These are phyloP conservation scores for Achlya flavicornis DNA, from an alignment of 2,888 invertebrate species.

Conservation along the genomic window DNA sequence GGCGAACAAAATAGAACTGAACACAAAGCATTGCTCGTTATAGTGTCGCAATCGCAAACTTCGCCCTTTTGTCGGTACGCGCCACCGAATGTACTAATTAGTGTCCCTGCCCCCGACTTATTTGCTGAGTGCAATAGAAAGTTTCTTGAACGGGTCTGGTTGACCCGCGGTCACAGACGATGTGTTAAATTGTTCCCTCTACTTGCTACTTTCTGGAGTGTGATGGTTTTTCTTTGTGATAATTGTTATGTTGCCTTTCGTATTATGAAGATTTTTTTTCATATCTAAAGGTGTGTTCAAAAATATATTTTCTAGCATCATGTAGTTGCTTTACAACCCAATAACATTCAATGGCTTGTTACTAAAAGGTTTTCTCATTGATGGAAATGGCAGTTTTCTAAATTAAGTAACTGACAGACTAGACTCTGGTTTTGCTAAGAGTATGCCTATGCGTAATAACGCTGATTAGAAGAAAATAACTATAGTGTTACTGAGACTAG, in stretches of 20 bases:
- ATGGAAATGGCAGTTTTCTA: too few relatives aligned
- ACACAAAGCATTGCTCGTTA: slow-evolving; percentile 57
- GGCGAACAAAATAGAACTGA: slow-evolving; percentile 27
- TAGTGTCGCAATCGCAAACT: slow-evolving; percentile 67
- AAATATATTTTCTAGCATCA: too few relatives aligned
- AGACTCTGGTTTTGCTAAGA: too few relatives aligned
- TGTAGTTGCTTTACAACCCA: too few relatives aligned
- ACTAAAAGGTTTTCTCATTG: too few relatives aligned
- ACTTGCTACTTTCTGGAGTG: slow-evolving; percentile 44
- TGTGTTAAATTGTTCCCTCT: slow-evolving; percentile 41
- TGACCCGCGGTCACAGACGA: slow-evolving; percentile 49
- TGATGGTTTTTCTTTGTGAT: slow-evolving; percentile 41
- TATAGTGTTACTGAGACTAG: too few relatives aligned
- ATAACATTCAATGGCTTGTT: too few relatives aligned
- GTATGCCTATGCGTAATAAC: too few relatives aligned
- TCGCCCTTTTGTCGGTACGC: slow-evolving; percentile 59
- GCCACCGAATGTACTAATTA: slow-evolving; percentile 75
- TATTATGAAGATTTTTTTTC: background rate
- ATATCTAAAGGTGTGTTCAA: too few relatives aligned
- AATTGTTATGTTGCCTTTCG: background rate
- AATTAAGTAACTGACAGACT: too few relatives aligned
- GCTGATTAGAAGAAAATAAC: too few relatives aligned
- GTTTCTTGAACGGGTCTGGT: slow-evolving; percentile 53
- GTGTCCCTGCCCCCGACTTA: slow-evolving; percentile 55
- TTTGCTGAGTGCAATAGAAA: slow-evolving; percentile 71